A percentile compares a stretch with the other conserved stretches of the same genome.
phyloP scores from a whole-genome alignment of 2,888 invertebrate genomes.

The Nomada ruficornis region DNA sequence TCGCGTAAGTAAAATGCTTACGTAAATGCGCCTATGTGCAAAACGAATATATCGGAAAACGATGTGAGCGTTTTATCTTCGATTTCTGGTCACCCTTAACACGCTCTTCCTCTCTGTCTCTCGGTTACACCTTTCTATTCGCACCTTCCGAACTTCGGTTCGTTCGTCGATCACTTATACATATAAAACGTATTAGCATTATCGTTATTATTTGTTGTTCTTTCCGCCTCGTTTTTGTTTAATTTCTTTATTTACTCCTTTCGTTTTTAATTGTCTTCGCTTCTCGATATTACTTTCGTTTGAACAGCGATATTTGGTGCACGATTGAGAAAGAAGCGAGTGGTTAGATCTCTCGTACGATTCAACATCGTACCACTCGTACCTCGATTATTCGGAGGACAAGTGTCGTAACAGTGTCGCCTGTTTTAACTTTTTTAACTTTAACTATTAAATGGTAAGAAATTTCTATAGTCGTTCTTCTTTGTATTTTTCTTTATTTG shows the following conservation, averaged over 20 bases:
- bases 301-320: conserved; percentile 1
- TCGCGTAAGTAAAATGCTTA: conserved; percentile 76
- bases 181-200: conserved; percentile 3
- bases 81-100: conserved; percentile 5
- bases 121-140: conserved; percentile 24
- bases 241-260: no score
- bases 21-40: conserved; percentile 79
- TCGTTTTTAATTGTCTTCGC: no score
- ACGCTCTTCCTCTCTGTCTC: conserved; percentile 12
- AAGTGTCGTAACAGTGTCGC: neutral
- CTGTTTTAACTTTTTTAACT: neutral
- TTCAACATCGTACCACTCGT: neutral
- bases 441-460: neutral
- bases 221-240: neutral
- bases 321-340: neutral
- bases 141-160: neutral
- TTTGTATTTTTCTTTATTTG: no score
- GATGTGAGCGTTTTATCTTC: conserved; percentile 62
- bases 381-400: neutral
- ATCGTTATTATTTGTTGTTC: neutral
- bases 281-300: conserved; percentile 10
- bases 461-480: neutral
- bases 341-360: neutral
- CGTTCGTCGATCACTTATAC: neutral
- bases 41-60: conserved; percentile 76